Evolutionary conservation across 37 sponge, comb jelly and placozoan genomes (phyloP), one percentile per base, ranked within the genome.

Genomic region (Corticium candelabrum): DNA sequence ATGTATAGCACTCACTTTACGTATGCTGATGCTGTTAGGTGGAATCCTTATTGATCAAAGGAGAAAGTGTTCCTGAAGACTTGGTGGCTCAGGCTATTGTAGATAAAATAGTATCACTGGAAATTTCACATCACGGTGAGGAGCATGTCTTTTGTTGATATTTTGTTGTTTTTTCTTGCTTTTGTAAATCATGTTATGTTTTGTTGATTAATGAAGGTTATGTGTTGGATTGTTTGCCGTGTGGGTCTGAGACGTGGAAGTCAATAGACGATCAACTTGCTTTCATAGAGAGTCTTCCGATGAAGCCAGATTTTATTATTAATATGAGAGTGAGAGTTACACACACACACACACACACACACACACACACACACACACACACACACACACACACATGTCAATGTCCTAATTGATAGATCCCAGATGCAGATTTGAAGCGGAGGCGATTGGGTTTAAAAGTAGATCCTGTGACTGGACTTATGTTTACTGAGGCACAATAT

Each of bases 171-270:
- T n/a, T n/a, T n/a, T n/a, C n/a, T n/a, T n/a, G n/a, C n/a, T n/a
- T n/a, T n/a, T n/a, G n/a, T n/a, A n/a, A n/a, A n/a, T n/a, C n/a
- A n/a, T n/a, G n/a, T n/a, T n/a, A n/a, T n/a, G n/a, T n/a, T n/a
- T n/a, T n/a, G n/a, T n/a, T n/a, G n/a, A n/a, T n/a, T n/a, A n/a
- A n/a, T n/a, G n/a, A n/a, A 50, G 99, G 99, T 1, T 97, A 97
- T 84, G 93, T 97, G 3, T 41, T 97, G 57, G 99, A 97, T 72
- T 86, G 95, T 21, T 11, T 97, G 36, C 99, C 99, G 1, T 74
- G 75, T 39, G 76, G 69, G 41, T 41, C 78, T 2, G 77, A 82
- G 11, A 77, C 29, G 1, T 93, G 92, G 89, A 87, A 78, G 78
- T 76, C 84, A 3, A 40, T 84, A 5, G 80, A 62, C 35, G 88